phyloP scores from a whole-genome alignment of 2,113 vertebrate species.

The Upupa epops region DNA sequence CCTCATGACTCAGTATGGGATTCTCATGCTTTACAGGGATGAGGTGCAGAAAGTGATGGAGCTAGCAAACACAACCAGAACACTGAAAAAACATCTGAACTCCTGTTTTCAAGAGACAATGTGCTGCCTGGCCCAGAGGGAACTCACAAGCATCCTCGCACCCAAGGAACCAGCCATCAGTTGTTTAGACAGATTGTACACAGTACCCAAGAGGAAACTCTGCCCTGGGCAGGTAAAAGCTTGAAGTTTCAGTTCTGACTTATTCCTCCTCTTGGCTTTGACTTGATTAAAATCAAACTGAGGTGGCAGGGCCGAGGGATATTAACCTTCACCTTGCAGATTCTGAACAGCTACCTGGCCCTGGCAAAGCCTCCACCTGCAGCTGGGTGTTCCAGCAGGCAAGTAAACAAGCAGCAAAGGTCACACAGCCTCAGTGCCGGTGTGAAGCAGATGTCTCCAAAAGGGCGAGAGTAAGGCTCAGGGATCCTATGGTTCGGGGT shows the following conservation, averaged over 20 bases:
- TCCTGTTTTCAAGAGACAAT: neutral
- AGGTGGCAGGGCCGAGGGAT: neutral
- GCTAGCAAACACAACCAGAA: neutral
- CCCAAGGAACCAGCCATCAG: neutral
- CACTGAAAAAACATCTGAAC: fast-evolving
- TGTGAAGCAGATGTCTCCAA: constrained; percentile 66
- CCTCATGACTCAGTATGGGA: neutral
- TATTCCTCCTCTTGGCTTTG: neutral
- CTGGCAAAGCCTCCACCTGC: neutral
- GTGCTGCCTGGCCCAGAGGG: neutral
- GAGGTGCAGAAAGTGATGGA: neutral
- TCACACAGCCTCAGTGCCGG: constrained; percentile 33
- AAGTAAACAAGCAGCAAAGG: constrained; percentile 51
- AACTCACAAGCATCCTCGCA: neutral
- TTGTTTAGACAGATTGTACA: neutral
- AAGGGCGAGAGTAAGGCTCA: constrained; percentile 63
- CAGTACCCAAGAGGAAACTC: neutral
- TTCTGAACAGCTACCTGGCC: neutral
- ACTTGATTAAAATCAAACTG: neutral
- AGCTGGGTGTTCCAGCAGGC: constrained; percentile 2
- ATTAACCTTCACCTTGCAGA: neutral
- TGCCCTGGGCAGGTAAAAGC: neutral
- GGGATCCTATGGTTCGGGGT: constrained; percentile 72
- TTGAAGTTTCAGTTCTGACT: neutral
- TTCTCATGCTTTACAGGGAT: neutral